Evolutionary conservation across 2,797 vertebrate genomes (phyloP).

Genomic region (Coendou prehensilis): DNA sequence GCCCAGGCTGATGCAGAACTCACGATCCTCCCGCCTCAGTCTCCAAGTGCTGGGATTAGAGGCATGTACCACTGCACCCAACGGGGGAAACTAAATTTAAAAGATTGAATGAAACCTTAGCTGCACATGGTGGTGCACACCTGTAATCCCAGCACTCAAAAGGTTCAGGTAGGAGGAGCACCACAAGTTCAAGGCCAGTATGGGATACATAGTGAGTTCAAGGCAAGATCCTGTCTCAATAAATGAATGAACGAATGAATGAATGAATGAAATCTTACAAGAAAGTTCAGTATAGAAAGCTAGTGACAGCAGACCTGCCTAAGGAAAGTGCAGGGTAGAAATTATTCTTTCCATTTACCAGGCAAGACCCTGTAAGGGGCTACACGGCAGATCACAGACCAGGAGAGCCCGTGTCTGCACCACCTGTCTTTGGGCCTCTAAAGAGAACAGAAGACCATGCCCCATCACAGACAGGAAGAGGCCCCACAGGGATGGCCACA

Average conservation of each 20-base stretch:
- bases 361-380: not conserved
- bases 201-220: not conserved
- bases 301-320: conserved; percentile 18
- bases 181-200: not conserved
- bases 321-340: not conserved
- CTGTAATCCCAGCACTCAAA: not conserved
- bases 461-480: not conserved
- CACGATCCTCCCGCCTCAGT: not conserved
- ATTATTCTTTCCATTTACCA: not conserved
- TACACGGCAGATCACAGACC: not conserved
- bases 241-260: not conserved
- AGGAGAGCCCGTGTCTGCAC: not conserved
- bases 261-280: conserved; percentile 10
- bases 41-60: not conserved
- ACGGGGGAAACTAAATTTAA: not conserved
- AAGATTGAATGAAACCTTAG: not conserved
- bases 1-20: too few species aligned
- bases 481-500: not conserved
- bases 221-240: not conserved
- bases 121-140: too few species aligned
- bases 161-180: not conserved
- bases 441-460: not conserved
- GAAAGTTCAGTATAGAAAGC: not conserved
- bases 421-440: not conserved
- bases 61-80: too few species aligned